phyloP scores from a whole-genome alignment of 2,113 vertebrate species.

The Carettochelys insculpta region DNA sequence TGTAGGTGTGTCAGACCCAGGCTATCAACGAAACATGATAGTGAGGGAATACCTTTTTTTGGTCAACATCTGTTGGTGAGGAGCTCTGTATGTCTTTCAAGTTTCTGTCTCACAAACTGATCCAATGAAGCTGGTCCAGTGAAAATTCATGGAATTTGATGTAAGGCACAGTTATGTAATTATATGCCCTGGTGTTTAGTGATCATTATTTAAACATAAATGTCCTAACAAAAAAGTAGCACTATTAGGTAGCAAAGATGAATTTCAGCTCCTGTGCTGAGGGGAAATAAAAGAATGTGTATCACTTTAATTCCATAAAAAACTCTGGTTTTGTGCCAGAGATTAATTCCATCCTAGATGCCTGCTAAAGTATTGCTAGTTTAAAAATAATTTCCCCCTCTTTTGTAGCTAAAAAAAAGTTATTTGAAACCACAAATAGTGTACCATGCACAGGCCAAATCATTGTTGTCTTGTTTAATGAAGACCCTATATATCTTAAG shows the following conservation, averaged over 20 bases:
- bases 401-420: not conserved
- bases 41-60: no score
- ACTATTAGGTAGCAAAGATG: not conserved
- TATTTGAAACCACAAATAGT: not conserved
- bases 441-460: accelerated
- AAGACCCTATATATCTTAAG: not conserved
- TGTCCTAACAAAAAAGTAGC: not conserved
- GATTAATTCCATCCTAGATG: not conserved
- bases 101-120: no score
- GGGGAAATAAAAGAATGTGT: no score
- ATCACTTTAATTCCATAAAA: no score
- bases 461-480: not conserved
- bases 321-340: no score
- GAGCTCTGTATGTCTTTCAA: no score
- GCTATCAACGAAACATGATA: no score
- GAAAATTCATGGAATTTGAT: not conserved
- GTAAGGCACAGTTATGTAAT: not conserved
- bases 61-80: no score
- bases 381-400: not conserved
- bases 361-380: not conserved
- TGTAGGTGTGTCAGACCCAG: no score
- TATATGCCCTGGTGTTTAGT: not conserved
- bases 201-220: not conserved
- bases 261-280: not conserved
- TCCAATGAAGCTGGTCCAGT: no score